Conservation (phyloP, 2,888 invertebrate species). For the Drosophila kambysellisi region DNA sequence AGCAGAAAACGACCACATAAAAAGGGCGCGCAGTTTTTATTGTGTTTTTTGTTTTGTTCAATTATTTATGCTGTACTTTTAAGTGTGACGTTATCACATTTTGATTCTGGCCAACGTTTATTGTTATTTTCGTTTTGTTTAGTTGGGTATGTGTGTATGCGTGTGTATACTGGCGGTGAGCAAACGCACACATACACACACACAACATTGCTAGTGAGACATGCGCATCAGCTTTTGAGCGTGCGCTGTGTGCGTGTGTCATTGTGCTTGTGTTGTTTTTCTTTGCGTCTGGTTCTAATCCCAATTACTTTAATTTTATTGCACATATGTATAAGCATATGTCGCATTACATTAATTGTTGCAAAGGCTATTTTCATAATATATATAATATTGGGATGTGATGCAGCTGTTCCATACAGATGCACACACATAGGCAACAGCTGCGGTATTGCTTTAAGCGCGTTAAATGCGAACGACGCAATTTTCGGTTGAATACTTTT, state of each 20-base stretch:
- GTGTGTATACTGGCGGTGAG: slow-evolving; percentile 34
- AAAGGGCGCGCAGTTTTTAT: slow-evolving; percentile 17
- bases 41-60: slow-evolving; percentile 19
- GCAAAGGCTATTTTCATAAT: background rate
- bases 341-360: background rate
- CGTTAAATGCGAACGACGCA: slow-evolving; percentile 70
- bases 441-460: slow-evolving; percentile 41
- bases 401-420: slow-evolving; percentile 49
- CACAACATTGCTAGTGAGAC: slow-evolving; percentile 36
- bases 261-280: background rate
- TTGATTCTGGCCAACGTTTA: slow-evolving; percentile 23
- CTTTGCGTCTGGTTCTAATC: slow-evolving; percentile 3
- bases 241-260: slow-evolving; percentile 1
- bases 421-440: slow-evolving; percentile 14
- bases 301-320: slow-evolving; percentile 11
- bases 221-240: slow-evolving; percentile 47
- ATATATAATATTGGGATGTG: slow-evolving; percentile 8
- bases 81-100: slow-evolving; percentile 24
- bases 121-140: slow-evolving; percentile 48
- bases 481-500: slow-evolving; percentile 56
- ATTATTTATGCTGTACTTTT: slow-evolving; percentile 15
- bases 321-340: background rate
- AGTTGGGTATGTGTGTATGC: slow-evolving; percentile 11
- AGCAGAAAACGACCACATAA: background rate
- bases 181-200: background rate